Evolutionary conservation across 2,888 invertebrate species (phyloP).

Genomic region (Caradrina kadenii): DNA sequence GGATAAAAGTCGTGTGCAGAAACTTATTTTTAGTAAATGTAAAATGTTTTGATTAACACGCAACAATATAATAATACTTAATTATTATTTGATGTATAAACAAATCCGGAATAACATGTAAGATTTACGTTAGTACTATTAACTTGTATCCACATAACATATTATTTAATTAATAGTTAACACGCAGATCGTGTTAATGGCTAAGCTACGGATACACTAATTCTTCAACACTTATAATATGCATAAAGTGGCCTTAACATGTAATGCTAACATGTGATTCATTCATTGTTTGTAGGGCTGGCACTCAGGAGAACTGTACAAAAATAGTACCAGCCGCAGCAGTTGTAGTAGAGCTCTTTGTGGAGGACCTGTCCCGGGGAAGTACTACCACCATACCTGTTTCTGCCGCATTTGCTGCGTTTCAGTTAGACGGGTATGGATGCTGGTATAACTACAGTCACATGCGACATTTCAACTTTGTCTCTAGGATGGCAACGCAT

Average conservation of each 20-base stretch:
- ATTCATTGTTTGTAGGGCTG: slow-evolving; percentile 46
- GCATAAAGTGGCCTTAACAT: slow-evolving; percentile 27
- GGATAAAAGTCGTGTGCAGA: no score
- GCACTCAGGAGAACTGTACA: background rate
- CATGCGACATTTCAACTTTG: no score
- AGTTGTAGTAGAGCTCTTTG: no score
- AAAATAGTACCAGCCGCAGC: background rate
- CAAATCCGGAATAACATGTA: background rate
- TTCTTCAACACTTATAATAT: slow-evolving; percentile 34
- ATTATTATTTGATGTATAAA: background rate
- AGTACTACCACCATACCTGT: no score
- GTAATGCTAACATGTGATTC: slow-evolving; percentile 22
- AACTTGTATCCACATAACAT: background rate
- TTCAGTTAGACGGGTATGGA: no score
- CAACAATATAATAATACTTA: background rate
- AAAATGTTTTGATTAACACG: background rate
- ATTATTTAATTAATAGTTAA: background rate
- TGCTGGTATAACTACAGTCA: no score
- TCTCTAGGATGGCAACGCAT: no score
- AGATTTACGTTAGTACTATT: background rate
- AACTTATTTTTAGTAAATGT: no score
- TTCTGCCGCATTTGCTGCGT: no score
- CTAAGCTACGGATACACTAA: slow-evolving; percentile 13
- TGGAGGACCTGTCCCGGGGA: no score
- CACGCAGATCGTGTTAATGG: slow-evolving; percentile 9